Evolutionary conservation across 1,140 invertebrate species (phyloP).

Genomic region (Cyrtorhinus lividipennis): DNA sequence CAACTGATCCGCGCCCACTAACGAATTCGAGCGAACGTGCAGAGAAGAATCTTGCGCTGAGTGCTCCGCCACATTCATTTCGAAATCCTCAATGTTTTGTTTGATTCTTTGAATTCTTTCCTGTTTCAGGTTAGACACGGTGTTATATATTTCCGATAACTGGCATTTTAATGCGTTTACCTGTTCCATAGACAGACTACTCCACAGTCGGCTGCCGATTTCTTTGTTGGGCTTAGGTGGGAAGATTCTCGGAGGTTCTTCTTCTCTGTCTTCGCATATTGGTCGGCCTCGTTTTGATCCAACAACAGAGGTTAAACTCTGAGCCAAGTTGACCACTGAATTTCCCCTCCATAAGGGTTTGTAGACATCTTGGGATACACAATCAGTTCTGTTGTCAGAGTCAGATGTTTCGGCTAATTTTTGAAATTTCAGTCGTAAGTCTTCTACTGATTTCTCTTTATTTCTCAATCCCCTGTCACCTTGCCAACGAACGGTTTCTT

Average conservation of each 20-base stretch:
- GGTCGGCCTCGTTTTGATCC: slow-evolving; percentile 25
- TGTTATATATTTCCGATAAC: slow-evolving; percentile 66
- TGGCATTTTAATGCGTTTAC: slow-evolving; percentile 66
- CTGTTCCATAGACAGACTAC: slow-evolving; percentile 69
- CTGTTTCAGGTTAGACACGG: slow-evolving; percentile 31
- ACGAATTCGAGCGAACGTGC: slow-evolving; percentile 55
- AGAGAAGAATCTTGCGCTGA: slow-evolving; percentile 16
- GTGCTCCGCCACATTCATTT: slow-evolving; percentile 32
- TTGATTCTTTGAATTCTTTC: slow-evolving; percentile 27
- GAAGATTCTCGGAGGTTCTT: slow-evolving; percentile 26
- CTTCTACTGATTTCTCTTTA: slow-evolving; percentile 74
- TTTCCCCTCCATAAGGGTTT: slow-evolving; percentile 69
- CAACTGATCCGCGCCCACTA: slow-evolving; percentile 33
- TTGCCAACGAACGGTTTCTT: slow-evolving; percentile 54
- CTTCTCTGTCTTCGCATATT: slow-evolving; percentile 20
- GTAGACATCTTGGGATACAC: slow-evolving; percentile 43
- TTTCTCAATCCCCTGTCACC: slow-evolving; percentile 59
- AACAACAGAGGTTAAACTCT: slow-evolving; percentile 34
- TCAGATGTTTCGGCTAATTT: slow-evolving; percentile 37
- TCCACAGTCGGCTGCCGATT: slow-evolving; percentile 60
- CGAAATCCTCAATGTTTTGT: slow-evolving; percentile 32
- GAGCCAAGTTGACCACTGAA: slow-evolving; percentile 60
- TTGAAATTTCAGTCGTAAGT: slow-evolving; percentile 58
- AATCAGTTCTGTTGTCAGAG: slow-evolving; percentile 32
- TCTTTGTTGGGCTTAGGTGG: slow-evolving; percentile 16